Conservation (phyloP, 1,140 invertebrate species). For the Wasmannia auropunctata region DNA sequence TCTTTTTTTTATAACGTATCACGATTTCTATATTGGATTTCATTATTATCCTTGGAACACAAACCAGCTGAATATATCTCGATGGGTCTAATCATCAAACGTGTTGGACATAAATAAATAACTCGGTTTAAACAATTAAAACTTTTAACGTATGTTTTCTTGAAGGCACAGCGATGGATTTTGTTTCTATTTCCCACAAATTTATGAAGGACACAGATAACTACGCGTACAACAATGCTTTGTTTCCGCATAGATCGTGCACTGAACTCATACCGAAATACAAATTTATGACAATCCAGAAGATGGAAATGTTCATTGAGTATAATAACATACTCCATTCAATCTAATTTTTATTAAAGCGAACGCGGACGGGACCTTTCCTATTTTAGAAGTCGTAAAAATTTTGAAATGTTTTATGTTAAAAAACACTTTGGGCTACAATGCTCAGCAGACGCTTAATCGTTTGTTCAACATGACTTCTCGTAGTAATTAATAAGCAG, state of each 20-base stretch:
- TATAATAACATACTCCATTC: neutral
- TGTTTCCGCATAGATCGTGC: neutral
- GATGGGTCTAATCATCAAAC: neutral
- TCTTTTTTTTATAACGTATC: neutral
- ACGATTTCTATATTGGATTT: neutral
- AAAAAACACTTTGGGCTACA: neutral
- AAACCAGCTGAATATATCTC: neutral
- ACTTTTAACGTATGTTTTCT: constrained; percentile 22
- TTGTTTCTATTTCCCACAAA: constrained; percentile 49
- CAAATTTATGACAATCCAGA: neutral
- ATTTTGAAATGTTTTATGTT: neutral
- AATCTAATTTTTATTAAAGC: neutral
- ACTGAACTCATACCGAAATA: neutral
- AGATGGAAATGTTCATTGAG: constrained; percentile 16
- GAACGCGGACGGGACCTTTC: neutral
- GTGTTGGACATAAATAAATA: neutral
- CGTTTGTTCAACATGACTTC: neutral
- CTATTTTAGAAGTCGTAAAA: constrained; percentile 8
- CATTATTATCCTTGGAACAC: neutral
- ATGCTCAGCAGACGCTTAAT: neutral
- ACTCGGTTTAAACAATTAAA: neutral
- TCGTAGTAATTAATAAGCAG: constrained; percentile 27
- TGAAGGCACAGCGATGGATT: constrained; percentile 6
- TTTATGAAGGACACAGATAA: constrained; percentile 11
- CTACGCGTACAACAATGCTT: constrained; percentile 29